Evolutionary conservation across 2,113 vertebrate species (phyloP), one percentile per base, ranked within the genome.

Genomic region (Atrichornis clamosus): DNA sequence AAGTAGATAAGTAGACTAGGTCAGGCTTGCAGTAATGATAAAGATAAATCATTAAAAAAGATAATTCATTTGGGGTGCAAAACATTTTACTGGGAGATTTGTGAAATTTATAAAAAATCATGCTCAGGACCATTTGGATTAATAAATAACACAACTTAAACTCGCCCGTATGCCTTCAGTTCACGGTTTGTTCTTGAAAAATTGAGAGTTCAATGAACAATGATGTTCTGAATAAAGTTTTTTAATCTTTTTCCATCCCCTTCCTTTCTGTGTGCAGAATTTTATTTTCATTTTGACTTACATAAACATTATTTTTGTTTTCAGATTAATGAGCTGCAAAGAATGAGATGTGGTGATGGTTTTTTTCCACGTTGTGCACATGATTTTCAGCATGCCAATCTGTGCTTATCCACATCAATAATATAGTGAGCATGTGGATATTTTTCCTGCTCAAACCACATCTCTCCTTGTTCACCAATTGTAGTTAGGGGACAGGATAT

Each of bases 41-140:
- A 80, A 96, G 47, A 95, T 87, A 92, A 96, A 80, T 87, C 5
- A 65, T 84, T 87, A 55, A 62, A 87, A 96, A 94, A 13, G 22
- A 77, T 83, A 81, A 22, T 89, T 91, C 84, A 63, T 86, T 87
- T 79, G 12, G 16, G 23, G 19, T 89, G 26, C 42, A 90, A 94
- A 84, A 55, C 62, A 70, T 75, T 86, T 86, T 79, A 74, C 35
- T 74, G 73, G 87, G 89, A 91, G 46, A 91, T 68, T 92, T 85
- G 79, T 90, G n/a, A 88, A 92, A 87, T 67, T 83, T 96, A 41
- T 23, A 10, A 59, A 90, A 96, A 77, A 93, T 2, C 35, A 59
- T 53, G 23, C 53, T 95, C 42, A 95, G 89, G 84, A 90, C 84
- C 33, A 82, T 73, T 88, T 86, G 21, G 79, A 74, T 89, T 88